These are phyloP conservation scores for Harmothoe impar DNA, from an alignment of 2,888 invertebrate genomes.

Conservation along the genomic window DNA sequence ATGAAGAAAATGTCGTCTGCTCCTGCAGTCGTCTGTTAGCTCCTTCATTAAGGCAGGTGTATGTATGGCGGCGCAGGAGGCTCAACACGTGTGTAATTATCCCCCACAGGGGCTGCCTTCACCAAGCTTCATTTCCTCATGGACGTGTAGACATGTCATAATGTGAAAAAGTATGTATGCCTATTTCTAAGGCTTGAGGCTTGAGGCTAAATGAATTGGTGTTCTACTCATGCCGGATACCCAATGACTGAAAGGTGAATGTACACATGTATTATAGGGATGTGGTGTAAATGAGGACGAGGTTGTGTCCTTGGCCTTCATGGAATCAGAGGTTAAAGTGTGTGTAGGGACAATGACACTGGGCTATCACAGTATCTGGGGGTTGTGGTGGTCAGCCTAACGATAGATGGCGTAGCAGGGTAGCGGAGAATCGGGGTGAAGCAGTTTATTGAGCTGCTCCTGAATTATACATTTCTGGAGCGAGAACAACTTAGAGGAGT, in stretches of 20 bases:
- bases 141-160: no score
- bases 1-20: slow-evolving; percentile 29
- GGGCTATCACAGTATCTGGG: not conserved
- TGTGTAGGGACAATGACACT: not conserved
- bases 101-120: not conserved
- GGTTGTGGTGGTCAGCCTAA: not conserved
- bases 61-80: not conserved
- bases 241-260: no score
- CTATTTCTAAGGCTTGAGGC: no score
- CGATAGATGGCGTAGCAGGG: not conserved
- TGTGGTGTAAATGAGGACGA: no score
- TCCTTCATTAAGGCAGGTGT: not conserved
- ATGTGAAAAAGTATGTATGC: no score
- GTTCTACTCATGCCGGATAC: no score
- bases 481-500: not conserved
- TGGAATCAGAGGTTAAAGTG: no score
- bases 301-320: no score
- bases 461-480: not conserved
- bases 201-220: no score
- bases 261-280: no score
- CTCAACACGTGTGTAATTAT: not conserved
- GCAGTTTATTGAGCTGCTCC: not conserved
- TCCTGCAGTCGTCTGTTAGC: not conserved
- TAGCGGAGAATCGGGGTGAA: not conserved
- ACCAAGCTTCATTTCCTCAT: no score